Base-by-base conservation (phyloP, 2,888 invertebrate species). In the Crossocerus cetratus region DNA sequence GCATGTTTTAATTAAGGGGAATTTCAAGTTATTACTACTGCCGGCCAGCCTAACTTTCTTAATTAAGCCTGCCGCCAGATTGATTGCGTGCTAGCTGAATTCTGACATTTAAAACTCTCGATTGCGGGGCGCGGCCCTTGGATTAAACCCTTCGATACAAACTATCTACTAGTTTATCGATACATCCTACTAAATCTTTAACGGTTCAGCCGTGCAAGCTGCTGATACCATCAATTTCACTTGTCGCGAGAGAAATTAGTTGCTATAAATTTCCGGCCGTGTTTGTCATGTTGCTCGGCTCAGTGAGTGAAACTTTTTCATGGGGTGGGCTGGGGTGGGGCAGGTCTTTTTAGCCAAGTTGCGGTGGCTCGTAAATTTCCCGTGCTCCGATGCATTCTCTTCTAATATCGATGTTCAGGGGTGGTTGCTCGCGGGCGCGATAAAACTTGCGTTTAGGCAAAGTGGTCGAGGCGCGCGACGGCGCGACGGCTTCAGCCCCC, bases 391-490 rank as follows among this genome's bases (percentile, higher is more conserved):
- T 83, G 83, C 83, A 81, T 83, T 83, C 76, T 45, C 67, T 72
- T 69, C n/a, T n/a, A n/a, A 63, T 77, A 71, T 74, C 75, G 80
- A 70, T 69, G 60, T 54, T 32, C 5, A 32, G 32, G 32, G 32
- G 32, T 32, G 32, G 8, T 32, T 32, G 32, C 11, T 32, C 11
- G 43, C 53, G 18, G 43, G 53, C 58, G 69, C 65, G 74, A 76
- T 80, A 76, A 80, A 80, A 80, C 53, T 80, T 74, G 64, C 73
- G 80, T 87, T 32, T 87, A 85, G 78, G 83, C 79, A 83, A 86
- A 86, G 83, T 83, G 84, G 82, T 83, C 81, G 81, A 79, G 65
- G 11, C 59, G 56, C 60, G 44, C 20, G 65, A 18, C 13, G n/a
- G n/a, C n/a, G n/a, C n/a, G 57, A 32, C 14, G 8, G n/a, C 23